Evolutionary conservation across 2,113 vertebrate species (phyloP).

Genomic region (Progne subis): DNA sequence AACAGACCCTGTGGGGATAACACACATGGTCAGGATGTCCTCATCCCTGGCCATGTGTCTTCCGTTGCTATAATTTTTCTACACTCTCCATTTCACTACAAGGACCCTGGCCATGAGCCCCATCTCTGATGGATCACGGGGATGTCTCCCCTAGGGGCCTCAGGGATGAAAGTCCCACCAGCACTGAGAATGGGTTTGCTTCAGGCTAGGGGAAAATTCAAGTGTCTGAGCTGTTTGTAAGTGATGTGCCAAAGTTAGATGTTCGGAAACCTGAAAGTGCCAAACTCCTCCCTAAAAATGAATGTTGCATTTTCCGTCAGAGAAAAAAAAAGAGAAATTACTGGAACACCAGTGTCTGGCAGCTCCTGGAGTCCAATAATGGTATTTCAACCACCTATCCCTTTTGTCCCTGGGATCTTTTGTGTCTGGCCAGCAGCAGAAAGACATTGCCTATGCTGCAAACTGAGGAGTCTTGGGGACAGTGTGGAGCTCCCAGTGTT

Average conservation of each 20-base stretch:
- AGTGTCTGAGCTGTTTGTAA: neutral
- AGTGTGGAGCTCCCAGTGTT: accelerated
- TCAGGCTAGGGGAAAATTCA: neutral
- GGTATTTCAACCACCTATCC: neutral
- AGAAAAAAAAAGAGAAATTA: neutral
- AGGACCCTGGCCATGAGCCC: neutral
- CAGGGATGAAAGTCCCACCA: neutral
- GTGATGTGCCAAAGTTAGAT: neutral
- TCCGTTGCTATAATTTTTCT: neutral
- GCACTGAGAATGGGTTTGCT: neutral
- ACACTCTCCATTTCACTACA: accelerated
- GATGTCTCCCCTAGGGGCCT: neutral
- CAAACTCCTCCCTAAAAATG: neutral
- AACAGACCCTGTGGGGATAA: neutral
- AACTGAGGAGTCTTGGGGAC: neutral
- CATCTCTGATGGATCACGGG: neutral
- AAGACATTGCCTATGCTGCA: neutral
- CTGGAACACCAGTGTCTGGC: neutral
- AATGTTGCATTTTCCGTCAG: neutral
- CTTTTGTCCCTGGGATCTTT: neutral
- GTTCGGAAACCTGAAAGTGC: neutral
- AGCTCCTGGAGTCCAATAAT: neutral
- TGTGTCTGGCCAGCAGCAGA: neutral
- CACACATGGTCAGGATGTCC: accelerated
- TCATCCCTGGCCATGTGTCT: neutral